These are phyloP conservation scores for Gadus chalcogrammus DNA, from an alignment of 2,113 vertebrate genomes.

Conservation along the genomic window DNA sequence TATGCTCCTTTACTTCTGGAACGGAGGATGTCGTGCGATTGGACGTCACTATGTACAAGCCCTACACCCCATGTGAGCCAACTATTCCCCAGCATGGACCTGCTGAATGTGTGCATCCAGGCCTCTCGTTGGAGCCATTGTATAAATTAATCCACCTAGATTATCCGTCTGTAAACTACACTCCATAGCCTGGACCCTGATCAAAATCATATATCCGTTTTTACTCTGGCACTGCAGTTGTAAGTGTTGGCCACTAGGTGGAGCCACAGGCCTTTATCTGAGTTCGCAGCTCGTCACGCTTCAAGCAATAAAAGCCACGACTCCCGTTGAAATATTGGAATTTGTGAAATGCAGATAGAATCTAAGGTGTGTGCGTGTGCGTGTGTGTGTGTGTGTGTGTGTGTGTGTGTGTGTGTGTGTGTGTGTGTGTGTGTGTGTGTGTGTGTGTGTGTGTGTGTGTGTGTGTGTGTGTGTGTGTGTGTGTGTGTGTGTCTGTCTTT, in stretches of 20 bases:
- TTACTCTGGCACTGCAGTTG: constrained; percentile 1
- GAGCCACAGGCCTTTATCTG: constrained; percentile 28
- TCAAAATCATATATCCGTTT: constrained; percentile 47
- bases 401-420: constrained; percentile 6
- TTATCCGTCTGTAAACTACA: constrained; percentile 43
- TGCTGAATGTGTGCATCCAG: constrained; percentile 30
- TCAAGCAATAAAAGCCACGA: too few relatives aligned
- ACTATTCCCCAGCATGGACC: constrained; percentile 38
- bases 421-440: constrained; percentile 2
- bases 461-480: constrained; percentile 8
- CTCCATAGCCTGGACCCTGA: constrained; percentile 52
- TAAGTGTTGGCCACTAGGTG: constrained; percentile 40
- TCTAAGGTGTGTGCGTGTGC: background rate
- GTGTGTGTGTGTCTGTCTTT: background rate
- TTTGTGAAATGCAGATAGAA: background rate
- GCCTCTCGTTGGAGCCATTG: constrained; percentile 47
- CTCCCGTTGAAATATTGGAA: too few relatives aligned
- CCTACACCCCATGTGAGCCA: background rate
- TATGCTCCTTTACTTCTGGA: background rate
- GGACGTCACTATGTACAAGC: background rate
- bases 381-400: background rate
- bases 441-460: constrained; percentile 2
- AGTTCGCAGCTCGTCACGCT: too few relatives aligned
- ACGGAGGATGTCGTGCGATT: background rate
- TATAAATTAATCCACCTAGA: constrained; percentile 46